phyloP scores from a whole-genome alignment of 2,888 invertebrate species.

The Agonopterix subpropinquella region DNA sequence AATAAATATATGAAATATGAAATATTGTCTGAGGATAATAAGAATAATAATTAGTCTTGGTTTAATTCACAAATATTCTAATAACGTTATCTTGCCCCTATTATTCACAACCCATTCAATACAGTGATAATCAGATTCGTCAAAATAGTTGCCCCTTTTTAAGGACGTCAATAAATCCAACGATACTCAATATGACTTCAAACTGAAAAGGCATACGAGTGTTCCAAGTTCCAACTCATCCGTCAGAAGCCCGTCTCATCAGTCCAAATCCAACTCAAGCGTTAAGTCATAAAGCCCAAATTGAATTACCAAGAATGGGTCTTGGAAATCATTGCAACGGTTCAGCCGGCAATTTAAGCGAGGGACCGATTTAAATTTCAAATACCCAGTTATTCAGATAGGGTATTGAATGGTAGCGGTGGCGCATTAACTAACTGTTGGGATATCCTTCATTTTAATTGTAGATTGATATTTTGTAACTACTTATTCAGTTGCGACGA shows the following conservation, averaged over 20 bases:
- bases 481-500: too few relatives aligned
- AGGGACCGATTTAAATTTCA: constrained; percentile 66
- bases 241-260: constrained; percentile 6
- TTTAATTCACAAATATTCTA: too few relatives aligned
- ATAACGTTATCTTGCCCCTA: too few relatives aligned
- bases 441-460: constrained; percentile 15
- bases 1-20: too few relatives aligned
- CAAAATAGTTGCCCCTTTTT: background rate
- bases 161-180: background rate
- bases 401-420: constrained; percentile 39
- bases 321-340: constrained; percentile 37
- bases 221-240: constrained; percentile 12
- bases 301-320: constrained; percentile 13
- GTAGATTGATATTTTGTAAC: constrained; percentile 12
- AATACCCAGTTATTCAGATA: constrained; percentile 61
- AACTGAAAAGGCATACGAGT: constrained; percentile 11
- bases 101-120: too few relatives aligned
- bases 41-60: too few relatives aligned
- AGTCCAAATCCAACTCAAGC: constrained; percentile 12
- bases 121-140: too few relatives aligned
- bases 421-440: background rate
- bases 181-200: too few relatives aligned
- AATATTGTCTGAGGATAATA: too few relatives aligned
- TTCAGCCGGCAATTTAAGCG: constrained; percentile 40
- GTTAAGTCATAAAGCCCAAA: constrained; percentile 6